Percentiles rank a stretch among this genome's conserved stretches.
Conservation (phyloP, 2,888 invertebrate genomes). For the Subacronicta megacephala region DNA sequence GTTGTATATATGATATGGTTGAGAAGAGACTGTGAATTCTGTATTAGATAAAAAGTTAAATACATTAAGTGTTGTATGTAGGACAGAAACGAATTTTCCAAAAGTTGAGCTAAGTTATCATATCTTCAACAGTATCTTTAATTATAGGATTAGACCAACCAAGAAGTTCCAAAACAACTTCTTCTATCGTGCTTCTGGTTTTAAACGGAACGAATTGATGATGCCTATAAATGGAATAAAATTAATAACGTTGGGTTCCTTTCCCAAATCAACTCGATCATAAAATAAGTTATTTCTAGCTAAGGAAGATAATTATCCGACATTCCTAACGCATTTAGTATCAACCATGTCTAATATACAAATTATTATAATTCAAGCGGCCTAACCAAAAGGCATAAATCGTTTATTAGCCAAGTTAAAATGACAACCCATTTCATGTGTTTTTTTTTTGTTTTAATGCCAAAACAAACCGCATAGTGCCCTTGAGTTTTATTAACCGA, state of each 20-base stretch:
- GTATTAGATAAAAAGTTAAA: no score
- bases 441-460: conserved; percentile 62
- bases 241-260: conserved; percentile 3
- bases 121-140: background rate
- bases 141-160: no score
- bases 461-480: conserved; percentile 75
- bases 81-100: no score
- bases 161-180: background rate
- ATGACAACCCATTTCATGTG: conserved; percentile 74
- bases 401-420: conserved; percentile 60
- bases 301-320: conserved; percentile 28
- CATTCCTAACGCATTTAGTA: conserved; percentile 49
- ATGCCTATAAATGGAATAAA: background rate
- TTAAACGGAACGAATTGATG: conserved; percentile 20
- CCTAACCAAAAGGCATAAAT: conserved; percentile 52
- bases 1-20: no score
- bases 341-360: conserved; percentile 41
- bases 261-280: conserved; percentile 13
- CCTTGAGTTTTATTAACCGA: conserved; percentile 66
- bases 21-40: no score
- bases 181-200: conserved; percentile 25
- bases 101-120: background rate
- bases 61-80: no score
- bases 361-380: conserved; percentile 41
- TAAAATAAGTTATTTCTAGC: conserved; percentile 17